Evolutionary conservation across 2,888 invertebrate genomes (phyloP), one percentile per base, ranked within the genome.

Genomic region (Nebria salina): DNA sequence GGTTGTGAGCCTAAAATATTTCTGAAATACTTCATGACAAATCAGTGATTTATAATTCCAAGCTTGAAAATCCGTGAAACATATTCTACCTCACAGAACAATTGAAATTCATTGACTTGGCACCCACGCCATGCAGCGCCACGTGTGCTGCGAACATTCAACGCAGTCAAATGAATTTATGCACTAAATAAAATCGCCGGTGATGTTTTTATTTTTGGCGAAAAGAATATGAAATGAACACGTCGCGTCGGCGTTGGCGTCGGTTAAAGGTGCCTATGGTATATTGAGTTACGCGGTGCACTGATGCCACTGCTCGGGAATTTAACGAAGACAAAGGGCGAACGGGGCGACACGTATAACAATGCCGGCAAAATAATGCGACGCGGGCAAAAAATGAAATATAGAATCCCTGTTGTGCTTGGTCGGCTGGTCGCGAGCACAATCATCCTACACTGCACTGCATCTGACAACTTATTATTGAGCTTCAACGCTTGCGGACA

Each of bases 401-500:
- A 82, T 80, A 75, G 76, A 82, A 80, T 80, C 82, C 76, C 81
- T 81, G 79, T 79, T 79, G 79, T 82, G 77, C 75, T 73, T 81
- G 76, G 77, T 75, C 68, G 82, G 80, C 66, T 81, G 82, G 70
- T 64, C 78, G 72, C 66, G 64, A 54, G 65, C 73, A 75, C 82
- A 77, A 77, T 82, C 82, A 83, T 74, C 76, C 72, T 72, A 66
- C 65, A 76, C 68, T 75, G 82, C 76, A 68, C 84, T 86, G 86
- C 85, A 83, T 83, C 84, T 86, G 86, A 86, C 86, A 86, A 85
- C 85, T 85, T 85, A 85, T 86, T 86, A 86, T 85, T 84, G 84
- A 84, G 84, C 83, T 83, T 83, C 84, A 83, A 84, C 84, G 85
- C 84, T 83, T 82, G 83, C 83, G 83, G 84, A 83, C 80, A 66